Percentiles rank a stretch among this genome's conserved stretches.
phyloP scores from a whole-genome alignment of 2,797 vertebrate genomes.

The Trachurus trachurus region DNA sequence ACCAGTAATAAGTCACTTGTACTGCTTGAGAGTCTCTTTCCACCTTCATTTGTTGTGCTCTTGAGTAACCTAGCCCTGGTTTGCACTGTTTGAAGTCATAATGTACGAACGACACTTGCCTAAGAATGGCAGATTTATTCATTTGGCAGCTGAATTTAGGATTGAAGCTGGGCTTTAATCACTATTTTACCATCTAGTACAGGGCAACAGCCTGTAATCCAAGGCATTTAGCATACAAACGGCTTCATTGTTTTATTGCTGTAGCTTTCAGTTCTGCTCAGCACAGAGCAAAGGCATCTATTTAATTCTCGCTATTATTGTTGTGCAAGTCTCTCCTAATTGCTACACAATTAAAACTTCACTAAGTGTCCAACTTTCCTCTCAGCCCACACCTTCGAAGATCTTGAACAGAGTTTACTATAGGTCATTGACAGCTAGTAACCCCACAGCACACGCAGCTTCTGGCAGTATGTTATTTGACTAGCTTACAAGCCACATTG shows the following conservation, averaged over 20 bases:
- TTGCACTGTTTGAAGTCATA: slow-evolving; percentile 19
- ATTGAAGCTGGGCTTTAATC: slow-evolving; percentile 50
- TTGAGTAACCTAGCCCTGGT: slow-evolving; percentile 50
- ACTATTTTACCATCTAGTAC: slow-evolving; percentile 38
- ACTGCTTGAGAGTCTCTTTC: not conserved
- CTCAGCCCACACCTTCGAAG: slow-evolving; percentile 15
- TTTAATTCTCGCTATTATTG: slow-evolving; percentile 11
- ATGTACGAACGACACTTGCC: not conserved
- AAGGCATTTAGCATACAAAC: slow-evolving; percentile 54
- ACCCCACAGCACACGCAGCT: slow-evolving; percentile 77
- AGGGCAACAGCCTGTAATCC: slow-evolving; percentile 27
- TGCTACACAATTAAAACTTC: slow-evolving; percentile 3
- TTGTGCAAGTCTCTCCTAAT: slow-evolving; percentile 26
- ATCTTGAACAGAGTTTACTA: slow-evolving; percentile 76
- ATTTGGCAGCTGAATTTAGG: slow-evolving; percentile 18
- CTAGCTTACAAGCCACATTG: slow-evolving; percentile 82
- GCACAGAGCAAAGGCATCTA: slow-evolving; percentile 6
- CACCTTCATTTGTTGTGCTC: slow-evolving; percentile 29
- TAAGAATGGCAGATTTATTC: slow-evolving; percentile 22
- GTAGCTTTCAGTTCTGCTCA: slow-evolving; percentile 17
- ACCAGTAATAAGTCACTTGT: slow-evolving; percentile 6
- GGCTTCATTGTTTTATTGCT: slow-evolving; percentile 57
- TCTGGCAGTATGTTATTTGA: slow-evolving; percentile 75
- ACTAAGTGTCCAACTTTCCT: not conserved
- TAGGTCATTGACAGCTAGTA: slow-evolving; percentile 86